These are phyloP conservation scores for Megastigmus dorsalis DNA, from an alignment of 2,888 invertebrate species.

Conservation along the genomic window DNA sequence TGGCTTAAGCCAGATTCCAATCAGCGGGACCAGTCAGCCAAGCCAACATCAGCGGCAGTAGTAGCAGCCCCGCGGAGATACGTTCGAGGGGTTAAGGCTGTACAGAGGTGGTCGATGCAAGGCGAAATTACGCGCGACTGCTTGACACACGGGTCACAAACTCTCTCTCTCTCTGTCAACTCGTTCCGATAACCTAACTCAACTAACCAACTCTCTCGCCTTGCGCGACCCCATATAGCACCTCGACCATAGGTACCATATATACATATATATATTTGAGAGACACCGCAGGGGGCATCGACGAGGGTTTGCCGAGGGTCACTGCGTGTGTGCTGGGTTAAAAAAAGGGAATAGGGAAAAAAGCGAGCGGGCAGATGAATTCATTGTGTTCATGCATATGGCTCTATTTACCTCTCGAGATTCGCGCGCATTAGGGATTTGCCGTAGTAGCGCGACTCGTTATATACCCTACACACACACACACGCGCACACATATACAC, in stretches of 20 bases:
- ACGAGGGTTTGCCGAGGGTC: background rate
- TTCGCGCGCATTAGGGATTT: no score
- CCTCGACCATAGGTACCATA: no score
- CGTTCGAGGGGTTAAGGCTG: background rate
- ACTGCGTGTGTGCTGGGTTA: background rate
- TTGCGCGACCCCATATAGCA: background rate
- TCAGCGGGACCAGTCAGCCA: conserved; percentile 52
- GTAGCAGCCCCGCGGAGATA: no score
- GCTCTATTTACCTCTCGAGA: conserved; percentile 51
- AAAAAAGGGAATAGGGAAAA: conserved; percentile 2
- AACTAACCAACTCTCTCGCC: conserved; percentile 41
- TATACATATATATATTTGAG: no score
- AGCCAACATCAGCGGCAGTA: no score
- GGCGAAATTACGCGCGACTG: conserved; percentile 32
- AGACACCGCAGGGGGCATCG: conserved; percentile 24
- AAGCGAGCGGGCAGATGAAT: conserved; percentile 35
- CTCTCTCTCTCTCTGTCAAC: no score
- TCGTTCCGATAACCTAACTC: conserved; percentile 41
- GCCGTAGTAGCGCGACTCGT: background rate
- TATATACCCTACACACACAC: no score
- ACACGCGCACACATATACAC: conserved; percentile 2
- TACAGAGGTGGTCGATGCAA: conserved; percentile 18
- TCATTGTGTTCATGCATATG: conserved; percentile 49
- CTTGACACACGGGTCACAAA: no score
- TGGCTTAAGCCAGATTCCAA: conserved; percentile 60